These are phyloP conservation scores for Petrocephalus sullivani DNA, from an alignment of 2,797 vertebrate species.

Conservation along the genomic window DNA sequence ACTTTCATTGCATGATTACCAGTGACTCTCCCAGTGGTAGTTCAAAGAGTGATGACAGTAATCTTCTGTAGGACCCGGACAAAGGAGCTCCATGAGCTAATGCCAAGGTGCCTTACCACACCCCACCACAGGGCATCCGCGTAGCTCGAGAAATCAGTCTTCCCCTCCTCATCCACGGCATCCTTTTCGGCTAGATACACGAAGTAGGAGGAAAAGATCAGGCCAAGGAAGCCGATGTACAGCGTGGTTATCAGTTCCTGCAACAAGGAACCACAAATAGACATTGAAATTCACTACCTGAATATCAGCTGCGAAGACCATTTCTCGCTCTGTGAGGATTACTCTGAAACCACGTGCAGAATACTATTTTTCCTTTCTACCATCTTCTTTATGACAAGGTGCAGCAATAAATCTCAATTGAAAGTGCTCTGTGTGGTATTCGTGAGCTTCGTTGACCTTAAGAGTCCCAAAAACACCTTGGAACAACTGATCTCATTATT, in stretches of 20 bases:
- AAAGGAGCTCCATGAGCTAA: not conserved
- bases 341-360: not conserved
- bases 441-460: not conserved
- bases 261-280: not conserved
- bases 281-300: not conserved
- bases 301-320: not conserved
- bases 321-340: not conserved
- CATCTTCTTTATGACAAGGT: not conserved
- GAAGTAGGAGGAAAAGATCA: slow-evolving; percentile 90
- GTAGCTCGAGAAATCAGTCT: slow-evolving; percentile 80
- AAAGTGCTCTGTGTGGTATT: not conserved
- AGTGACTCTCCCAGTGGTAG: not conserved
- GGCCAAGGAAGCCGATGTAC: slow-evolving; percentile 83
- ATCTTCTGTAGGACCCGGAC: not conserved
- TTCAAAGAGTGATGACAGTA: not conserved
- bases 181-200: slow-evolving; percentile 89
- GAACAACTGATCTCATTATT: not conserved
- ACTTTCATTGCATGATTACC: not conserved
- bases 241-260: slow-evolving; percentile 84
- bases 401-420: not conserved
- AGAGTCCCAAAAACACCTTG: not conserved
- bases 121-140: slow-evolving; percentile 90
- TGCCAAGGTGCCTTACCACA: slow-evolving; percentile 67
- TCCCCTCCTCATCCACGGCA: slow-evolving; percentile 77
- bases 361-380: not conserved